Percentiles rank a stretch among this genome's conserved stretches.
Conservation (phyloP, 2,888 invertebrate species). For the Ypsolopha sequella region DNA sequence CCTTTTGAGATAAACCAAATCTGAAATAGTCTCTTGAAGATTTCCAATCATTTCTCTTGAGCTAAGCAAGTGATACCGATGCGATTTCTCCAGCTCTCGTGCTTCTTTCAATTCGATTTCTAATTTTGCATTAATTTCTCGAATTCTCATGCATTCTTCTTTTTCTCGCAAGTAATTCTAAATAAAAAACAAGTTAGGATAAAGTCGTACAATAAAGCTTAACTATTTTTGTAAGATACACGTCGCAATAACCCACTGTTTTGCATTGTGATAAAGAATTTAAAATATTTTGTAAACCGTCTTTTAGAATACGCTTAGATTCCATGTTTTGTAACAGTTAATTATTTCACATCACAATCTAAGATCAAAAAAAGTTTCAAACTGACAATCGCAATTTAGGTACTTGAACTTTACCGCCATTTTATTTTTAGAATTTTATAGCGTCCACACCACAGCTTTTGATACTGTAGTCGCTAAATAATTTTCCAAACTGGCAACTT, state of each 20-base stretch:
- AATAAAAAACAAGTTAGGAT: neutral
- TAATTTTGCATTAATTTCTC: constrained; percentile 39
- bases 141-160: constrained; percentile 40
- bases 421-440: no score
- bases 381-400: neutral
- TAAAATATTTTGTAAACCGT: constrained; percentile 38
- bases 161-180: constrained; percentile 41
- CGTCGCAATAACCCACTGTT: constrained; percentile 29
- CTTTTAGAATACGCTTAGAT: constrained; percentile 15
- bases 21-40: constrained; percentile 56
- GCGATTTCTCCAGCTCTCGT: constrained; percentile 52
- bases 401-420: no score
- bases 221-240: neutral
- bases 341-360: neutral
- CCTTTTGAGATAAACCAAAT: constrained; percentile 50
- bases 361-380: neutral
- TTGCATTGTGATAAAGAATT: constrained; percentile 43
- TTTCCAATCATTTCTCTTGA: constrained; percentile 59
- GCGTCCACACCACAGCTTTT: no score
- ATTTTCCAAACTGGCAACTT: no score
- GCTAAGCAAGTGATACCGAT: constrained; percentile 47
- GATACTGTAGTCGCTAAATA: no score
- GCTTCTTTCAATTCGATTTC: constrained; percentile 45
- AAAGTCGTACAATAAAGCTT: neutral
- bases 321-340: neutral